Percentiles rank a stretch among this genome's conserved stretches.
These are phyloP conservation scores for Alviniconcha marisindica DNA, from an alignment of 1,140 invertebrate species.

Conservation along the genomic window DNA sequence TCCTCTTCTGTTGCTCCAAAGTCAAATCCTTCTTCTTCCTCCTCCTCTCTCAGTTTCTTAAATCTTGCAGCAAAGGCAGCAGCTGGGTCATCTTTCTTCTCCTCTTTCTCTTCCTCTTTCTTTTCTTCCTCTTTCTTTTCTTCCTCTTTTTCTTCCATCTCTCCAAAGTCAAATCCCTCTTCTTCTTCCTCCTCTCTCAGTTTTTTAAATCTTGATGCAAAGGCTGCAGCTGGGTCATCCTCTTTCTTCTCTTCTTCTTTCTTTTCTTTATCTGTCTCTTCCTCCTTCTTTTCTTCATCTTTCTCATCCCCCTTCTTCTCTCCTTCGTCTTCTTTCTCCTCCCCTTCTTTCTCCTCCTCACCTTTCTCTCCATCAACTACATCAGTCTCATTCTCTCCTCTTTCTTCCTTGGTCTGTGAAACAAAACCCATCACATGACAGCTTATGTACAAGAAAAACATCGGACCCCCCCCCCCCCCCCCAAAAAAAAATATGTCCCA, in stretches of 20 bases:
- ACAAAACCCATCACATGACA: background rate
- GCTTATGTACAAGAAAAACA: background rate
- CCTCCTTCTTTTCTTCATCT: slow-evolving; percentile 29
- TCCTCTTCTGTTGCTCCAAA: slow-evolving; percentile 31
- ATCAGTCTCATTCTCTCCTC: slow-evolving; percentile 29
- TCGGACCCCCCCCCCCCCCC: background rate
- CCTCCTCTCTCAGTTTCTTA: slow-evolving; percentile 42
- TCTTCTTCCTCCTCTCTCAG: slow-evolving; percentile 42
- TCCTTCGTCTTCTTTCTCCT: slow-evolving; percentile 42
- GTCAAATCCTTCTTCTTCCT: slow-evolving; percentile 40
- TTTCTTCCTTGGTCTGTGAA: slow-evolving; percentile 43
- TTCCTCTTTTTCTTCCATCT: slow-evolving; percentile 16
- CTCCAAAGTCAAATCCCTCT: slow-evolving; percentile 30
- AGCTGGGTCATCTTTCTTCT: slow-evolving; percentile 45
- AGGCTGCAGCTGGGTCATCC: slow-evolving; percentile 42
- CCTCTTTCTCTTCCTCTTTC: slow-evolving; percentile 26
- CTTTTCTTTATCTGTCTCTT: slow-evolving; percentile 22
- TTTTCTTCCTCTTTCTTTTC: slow-evolving; percentile 28
- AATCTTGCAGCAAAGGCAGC: slow-evolving; percentile 36
- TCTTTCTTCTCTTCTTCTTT: slow-evolving; percentile 38
- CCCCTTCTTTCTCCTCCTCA: slow-evolving; percentile 44
- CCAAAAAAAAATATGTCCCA: too few species aligned
- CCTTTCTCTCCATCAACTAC: slow-evolving; percentile 40
- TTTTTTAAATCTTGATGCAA: slow-evolving; percentile 45
- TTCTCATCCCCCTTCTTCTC: slow-evolving; percentile 40